Evolutionary conservation across 2,888 invertebrate species (phyloP).

Genomic region (Agrochola lychnidis): DNA sequence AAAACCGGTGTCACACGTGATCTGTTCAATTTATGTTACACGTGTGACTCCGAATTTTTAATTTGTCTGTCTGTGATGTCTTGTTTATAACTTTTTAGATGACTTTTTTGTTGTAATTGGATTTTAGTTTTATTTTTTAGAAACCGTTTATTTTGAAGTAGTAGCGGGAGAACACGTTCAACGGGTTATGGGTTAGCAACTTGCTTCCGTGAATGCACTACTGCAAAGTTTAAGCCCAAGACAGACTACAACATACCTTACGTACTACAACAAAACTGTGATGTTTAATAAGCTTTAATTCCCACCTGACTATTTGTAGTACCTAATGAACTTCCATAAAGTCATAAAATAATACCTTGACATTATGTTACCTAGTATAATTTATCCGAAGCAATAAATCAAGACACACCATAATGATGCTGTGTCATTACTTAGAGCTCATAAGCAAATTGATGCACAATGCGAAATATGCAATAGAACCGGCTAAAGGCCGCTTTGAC

Average conservation of each 20-base stretch:
- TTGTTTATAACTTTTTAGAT: no score
- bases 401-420: neutral
- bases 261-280: neutral
- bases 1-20: no score
- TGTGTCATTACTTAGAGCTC: conserved; percentile 10
- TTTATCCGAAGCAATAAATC: neutral
- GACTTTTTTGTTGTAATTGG: no score
- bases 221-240: conserved; percentile 3
- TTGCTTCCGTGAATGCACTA: conserved; percentile 5
- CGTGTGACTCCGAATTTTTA: no score
- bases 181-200: neutral
- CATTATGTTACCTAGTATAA: neutral
- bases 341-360: neutral
- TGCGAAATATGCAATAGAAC: conserved; percentile 56
- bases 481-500: conserved; percentile 62
- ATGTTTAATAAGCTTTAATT: neutral
- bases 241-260: neutral
- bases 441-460: conserved; percentile 51
- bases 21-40: no score
- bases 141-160: neutral
- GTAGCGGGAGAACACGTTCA: neutral
- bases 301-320: neutral
- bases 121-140: neutral
- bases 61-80: no score
- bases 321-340: neutral